phyloP scores from a whole-genome alignment of 2,113 vertebrate genomes.

The Myotis yumanensis region DNA sequence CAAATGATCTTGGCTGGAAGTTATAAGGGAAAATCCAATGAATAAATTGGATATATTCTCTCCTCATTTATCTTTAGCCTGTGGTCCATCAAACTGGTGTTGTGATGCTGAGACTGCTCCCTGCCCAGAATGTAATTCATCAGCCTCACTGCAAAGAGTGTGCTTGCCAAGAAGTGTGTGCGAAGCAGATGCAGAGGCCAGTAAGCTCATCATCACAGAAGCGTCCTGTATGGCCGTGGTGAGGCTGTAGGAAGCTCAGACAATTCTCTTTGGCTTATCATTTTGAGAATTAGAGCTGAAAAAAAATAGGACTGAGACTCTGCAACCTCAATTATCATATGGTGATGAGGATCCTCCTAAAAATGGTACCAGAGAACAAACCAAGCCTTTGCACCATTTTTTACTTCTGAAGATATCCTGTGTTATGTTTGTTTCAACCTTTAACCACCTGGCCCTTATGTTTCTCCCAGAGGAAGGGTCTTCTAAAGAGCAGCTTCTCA shows the following conservation, averaged over 20 bases:
- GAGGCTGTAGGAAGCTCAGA: background rate
- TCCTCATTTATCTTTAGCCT: slow-evolving; percentile 59
- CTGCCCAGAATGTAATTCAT: slow-evolving; percentile 39
- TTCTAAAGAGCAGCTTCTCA: background rate
- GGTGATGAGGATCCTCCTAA: background rate
- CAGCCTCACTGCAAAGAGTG: background rate
- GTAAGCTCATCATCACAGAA: background rate
- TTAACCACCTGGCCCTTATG: background rate
- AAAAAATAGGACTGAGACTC: background rate
- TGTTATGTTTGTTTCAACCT: background rate
- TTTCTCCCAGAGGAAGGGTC: background rate
- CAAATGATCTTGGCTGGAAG: slow-evolving; percentile 17
- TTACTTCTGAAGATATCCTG: background rate
- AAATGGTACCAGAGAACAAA: background rate
- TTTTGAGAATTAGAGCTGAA: background rate
- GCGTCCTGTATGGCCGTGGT: background rate
- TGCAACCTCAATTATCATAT: background rate
- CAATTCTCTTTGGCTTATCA: background rate
- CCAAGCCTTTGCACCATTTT: background rate
- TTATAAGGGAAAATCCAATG: slow-evolving; percentile 25
- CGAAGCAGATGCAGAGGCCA: background rate
- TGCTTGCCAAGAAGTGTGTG: background rate
- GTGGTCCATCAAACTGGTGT: background rate
- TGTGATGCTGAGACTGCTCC: slow-evolving; percentile 22
- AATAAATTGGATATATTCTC: slow-evolving; percentile 58